Base-by-base conservation (phyloP, 2,797 vertebrate genomes). In the Myotis findleyi region DNA sequence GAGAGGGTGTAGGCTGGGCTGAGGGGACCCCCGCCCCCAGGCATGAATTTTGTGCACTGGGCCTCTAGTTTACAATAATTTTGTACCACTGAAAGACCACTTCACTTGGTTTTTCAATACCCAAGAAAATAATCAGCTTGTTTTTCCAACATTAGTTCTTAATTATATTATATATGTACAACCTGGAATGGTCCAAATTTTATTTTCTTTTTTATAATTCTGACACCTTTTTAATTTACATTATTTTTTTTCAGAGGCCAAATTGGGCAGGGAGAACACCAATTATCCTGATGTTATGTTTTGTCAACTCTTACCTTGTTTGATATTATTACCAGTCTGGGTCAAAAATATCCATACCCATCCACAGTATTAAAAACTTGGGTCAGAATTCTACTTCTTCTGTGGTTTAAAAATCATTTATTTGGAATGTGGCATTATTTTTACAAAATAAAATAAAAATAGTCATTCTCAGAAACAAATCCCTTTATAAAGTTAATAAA, bases 271-370 rank as follows among this genome's bases (percentile, higher is more conserved):
- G 82, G 27, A 86, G 69, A 90, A 88, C 23, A 91, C 47, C 79
- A 83, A 55, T 92, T 93, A 87, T 55, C 55, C 57, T 94, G 91
- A 87, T 84, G 77, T 36, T 89, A 12, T 82, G 20, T 88, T 96
- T 55, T 71, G 20, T 72, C 44, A 87, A 8, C 23, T 76, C 44
- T 91, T 95, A 73, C 7, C 27, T 82, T 95, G 12, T 92, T 94
- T 62, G 79, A 89, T 86, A 95, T 93, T 66, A 80, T 41, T 77
- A 41, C 71, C 91, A 75, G 41, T 41, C 38, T 91, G 49, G 21
- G 41, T 17, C 85, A 33, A 89, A 87, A 95, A 71, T 62, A 89
- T 8, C 57, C 3, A 51, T 68, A 84, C 2, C 12, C 1, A 72
- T 12, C 30, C n/a, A 18, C 6, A 57, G 12, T 88, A 33, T 14